Evolutionary conservation across 2,888 invertebrate species (phyloP).

Genomic region (Venusia cambrica): DNA sequence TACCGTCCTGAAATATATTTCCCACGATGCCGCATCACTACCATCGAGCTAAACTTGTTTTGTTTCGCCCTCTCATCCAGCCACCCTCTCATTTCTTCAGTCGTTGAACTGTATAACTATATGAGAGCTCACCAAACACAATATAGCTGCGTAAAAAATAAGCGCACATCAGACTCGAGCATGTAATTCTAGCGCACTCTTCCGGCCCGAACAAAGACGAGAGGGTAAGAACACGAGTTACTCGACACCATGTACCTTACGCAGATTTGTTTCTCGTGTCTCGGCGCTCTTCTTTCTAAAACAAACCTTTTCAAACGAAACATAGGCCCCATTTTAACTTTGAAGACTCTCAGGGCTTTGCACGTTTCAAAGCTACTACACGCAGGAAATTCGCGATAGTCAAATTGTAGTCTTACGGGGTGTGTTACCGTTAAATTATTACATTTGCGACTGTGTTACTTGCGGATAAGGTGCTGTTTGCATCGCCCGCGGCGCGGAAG

Average conservation of each 20-base stretch:
- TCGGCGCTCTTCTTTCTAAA: slow-evolving; percentile 47
- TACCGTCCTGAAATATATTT: slow-evolving; percentile 33
- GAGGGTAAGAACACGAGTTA: slow-evolving; percentile 82
- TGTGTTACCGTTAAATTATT: slow-evolving; percentile 73
- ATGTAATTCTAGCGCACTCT: slow-evolving; percentile 82
- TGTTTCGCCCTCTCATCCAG: slow-evolving; percentile 57
- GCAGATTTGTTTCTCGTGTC: slow-evolving; percentile 78
- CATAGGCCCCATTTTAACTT: slow-evolving; percentile 53
- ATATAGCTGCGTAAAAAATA: slow-evolving; percentile 80
- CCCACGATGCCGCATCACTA: slow-evolving; percentile 44
- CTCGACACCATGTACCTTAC: slow-evolving; percentile 79
- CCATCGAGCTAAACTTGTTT: slow-evolving; percentile 63
- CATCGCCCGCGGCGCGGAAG: slow-evolving; percentile 55
- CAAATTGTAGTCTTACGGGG: slow-evolving; percentile 80
- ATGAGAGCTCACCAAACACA: slow-evolving; percentile 69
- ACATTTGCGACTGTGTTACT: slow-evolving; percentile 74
- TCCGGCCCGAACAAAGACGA: slow-evolving; percentile 80
- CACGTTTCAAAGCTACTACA: slow-evolving; percentile 56
- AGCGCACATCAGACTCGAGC: slow-evolving; percentile 80
- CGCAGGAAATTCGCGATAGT: slow-evolving; percentile 80
- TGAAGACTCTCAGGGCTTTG: slow-evolving; percentile 42
- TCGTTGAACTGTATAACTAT: slow-evolving; percentile 78
- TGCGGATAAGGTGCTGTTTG: slow-evolving; percentile 69
- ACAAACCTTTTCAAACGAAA: slow-evolving; percentile 50
- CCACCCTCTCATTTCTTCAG: slow-evolving; percentile 72